Evolutionary conservation across 1,140 invertebrate species (phyloP), one percentile per base, ranked within the genome.

Genomic region (Anastrepha ludens): DNA sequence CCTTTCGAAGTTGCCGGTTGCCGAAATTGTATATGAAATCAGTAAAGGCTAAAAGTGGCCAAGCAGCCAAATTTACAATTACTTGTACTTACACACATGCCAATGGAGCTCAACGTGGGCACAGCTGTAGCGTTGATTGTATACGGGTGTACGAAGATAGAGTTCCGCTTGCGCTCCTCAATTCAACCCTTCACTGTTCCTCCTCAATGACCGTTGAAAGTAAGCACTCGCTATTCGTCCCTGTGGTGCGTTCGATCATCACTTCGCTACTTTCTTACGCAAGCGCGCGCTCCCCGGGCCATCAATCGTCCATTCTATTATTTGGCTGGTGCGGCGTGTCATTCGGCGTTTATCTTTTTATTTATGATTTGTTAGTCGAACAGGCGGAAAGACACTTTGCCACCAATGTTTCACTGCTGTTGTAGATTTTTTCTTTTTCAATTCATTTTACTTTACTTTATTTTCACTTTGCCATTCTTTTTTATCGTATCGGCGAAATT

Each of bases 341-440:
- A 62, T 78, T 60, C 55, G 67, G 58, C 41, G 70, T 64, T 81
- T 85, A 60, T 41, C 62, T 88, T 86, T 78, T 74, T 74, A 62
- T 87, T 88, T 88, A 87, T 88, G 88, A 87, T 88, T 88, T 88
- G 86, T 87, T 86, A 85, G 78, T 86, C 85, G 59, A 55, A 88
- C 88, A 88, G 67, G 78, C 87, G 59, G 87, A 85, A 86, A 87
- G 88, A 88, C 88, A 88, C 88, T 88, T 88, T 88, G 81, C 39
- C 65, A 58, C 9, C 64, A 41, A 39, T 39, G 47, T 78, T 78
- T 59, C 41, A 55, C 47, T 4, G n/a, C 58, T 87, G 4, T 44
- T 62, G 55, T n/a, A 6, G 60, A 29, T 65, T 87, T 55, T 85
- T 87, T 62, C 47, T n/a, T 70, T 55, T 70, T 17, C 13, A 59